Conservation (phyloP, 2,797 vertebrate genomes). For the Petrocephalus schoutedeni region DNA sequence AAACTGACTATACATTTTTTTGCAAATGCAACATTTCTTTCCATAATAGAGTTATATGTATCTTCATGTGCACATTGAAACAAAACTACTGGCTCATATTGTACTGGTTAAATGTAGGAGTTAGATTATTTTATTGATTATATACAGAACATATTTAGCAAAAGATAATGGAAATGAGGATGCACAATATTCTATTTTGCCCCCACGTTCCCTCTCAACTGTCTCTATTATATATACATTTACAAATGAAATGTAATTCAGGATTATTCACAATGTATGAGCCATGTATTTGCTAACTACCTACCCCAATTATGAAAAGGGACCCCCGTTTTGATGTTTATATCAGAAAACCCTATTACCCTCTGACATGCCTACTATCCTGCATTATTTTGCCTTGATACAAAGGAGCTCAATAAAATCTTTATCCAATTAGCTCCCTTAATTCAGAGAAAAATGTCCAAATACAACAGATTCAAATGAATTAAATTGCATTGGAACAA, state of each 20-base stretch:
- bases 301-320: neutral
- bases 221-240: neutral
- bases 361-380: neutral
- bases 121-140: neutral
- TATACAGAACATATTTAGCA: neutral
- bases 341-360: neutral
- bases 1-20: neutral
- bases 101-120: neutral
- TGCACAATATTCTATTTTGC: neutral
- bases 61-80: neutral
- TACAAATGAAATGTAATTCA: neutral
- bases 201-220: neutral
- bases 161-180: neutral
- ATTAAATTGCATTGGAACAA: neutral
- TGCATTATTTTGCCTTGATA: neutral
- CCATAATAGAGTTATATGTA: neutral
- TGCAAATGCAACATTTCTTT: neutral
- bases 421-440: neutral
- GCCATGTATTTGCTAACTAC: neutral
- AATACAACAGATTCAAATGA: neutral
- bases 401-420: neutral
- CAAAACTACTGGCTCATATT: neutral
- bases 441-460: neutral
- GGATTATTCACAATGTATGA: neutral
- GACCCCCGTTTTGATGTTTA: neutral